Evolutionary conservation across 2,797 vertebrate genomes (phyloP).

Genomic region (Notolabrus celidotus): DNA sequence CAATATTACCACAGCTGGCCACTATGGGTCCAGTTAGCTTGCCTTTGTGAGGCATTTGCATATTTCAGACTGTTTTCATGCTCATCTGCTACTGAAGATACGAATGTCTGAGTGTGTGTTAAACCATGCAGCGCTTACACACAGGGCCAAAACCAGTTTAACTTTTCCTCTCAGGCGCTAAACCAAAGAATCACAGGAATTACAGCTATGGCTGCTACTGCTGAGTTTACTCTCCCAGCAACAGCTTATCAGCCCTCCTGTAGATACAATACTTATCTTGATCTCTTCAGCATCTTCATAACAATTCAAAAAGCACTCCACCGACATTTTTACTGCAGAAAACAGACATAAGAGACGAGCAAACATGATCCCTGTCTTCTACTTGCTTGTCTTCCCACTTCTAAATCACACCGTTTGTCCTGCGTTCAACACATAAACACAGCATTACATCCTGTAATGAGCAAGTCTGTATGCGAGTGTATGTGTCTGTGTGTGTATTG

Average conservation of each 20-base stretch:
- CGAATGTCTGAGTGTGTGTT: slow-evolving; percentile 29
- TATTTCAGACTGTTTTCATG: slow-evolving; percentile 39
- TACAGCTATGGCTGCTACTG: slow-evolving; percentile 63
- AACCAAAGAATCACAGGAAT: slow-evolving; percentile 54
- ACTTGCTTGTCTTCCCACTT: slow-evolving; percentile 23
- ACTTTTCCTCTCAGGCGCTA: slow-evolving; percentile 32
- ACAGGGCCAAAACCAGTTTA: slow-evolving; percentile 51
- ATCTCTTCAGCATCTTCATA: neutral
- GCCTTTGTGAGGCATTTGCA: slow-evolving; percentile 25
- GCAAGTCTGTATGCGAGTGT: slow-evolving; percentile 39
- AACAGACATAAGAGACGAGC: slow-evolving; percentile 20
- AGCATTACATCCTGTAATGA: slow-evolving; percentile 57
- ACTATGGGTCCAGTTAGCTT: slow-evolving; percentile 13
- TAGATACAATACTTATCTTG: neutral
- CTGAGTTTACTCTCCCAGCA: slow-evolving; percentile 25
- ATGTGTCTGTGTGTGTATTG: slow-evolving; percentile 43
- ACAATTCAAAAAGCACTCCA: neutral
- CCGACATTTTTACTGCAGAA: neutral
- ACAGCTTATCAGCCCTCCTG: slow-evolving; percentile 26
- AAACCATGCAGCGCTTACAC: slow-evolving; percentile 51
- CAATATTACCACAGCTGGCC: slow-evolving; percentile 64
- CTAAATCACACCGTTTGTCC: slow-evolving; percentile 19
- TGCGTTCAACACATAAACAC: slow-evolving; percentile 38
- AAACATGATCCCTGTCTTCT: slow-evolving; percentile 53
- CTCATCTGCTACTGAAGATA: slow-evolving; percentile 36